Evolutionary conservation across 2,888 invertebrate species (phyloP), one percentile per base, ranked within the genome.

Genomic region (Drosophila aldrichi): DNA sequence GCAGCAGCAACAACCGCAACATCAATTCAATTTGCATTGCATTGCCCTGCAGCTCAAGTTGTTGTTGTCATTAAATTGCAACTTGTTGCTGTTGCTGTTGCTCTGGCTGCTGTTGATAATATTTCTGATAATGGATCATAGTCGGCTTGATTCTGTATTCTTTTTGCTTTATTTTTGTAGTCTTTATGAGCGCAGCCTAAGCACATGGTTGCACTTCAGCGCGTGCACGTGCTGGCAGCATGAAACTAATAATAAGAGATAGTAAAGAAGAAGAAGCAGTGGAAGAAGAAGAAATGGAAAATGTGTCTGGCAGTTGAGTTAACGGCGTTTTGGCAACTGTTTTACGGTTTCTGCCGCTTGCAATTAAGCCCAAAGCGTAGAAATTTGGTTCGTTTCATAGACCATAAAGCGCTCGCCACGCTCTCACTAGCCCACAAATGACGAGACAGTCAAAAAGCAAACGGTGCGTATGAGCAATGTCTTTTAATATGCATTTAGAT

Each of bases 1-100:
- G 46, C 60, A 55, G 32, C 34, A 46, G 46, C 71, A 29, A 29
- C 44, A 66, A 49, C 64, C 49, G 65, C 86, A 73, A 69, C 74
- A 86, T 85, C 88, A 89, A 89, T 89, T 89, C 89, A 90, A 89
- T 90, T 90, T 89, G 89, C 89, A 89, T 90, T 82, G 65, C 68
- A 64, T 63, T 61, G 25, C 78, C 76, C 79, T 76, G 74, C 65
- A 81, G 74, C 67, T 60, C 20, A 22, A 36, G 59, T 58, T 52
- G 38, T 58, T 58, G 61, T 54, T 72, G 55, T 64, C 38, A 54
- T 66, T 56, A 54, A 66, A 66, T 55, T 64, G 65, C 46, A 29
- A 29, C 48, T 58, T 38, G 58, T 71, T 70, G n/a, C 25, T 36
- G 44, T 9, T 52, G 25, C 25, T 25, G 25, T 25, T 25, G 25